Percentiles rank a stretch among this genome's conserved stretches.
Evolutionary conservation across 2,888 invertebrate species (phyloP).

Genomic region (Volucella inanis): DNA sequence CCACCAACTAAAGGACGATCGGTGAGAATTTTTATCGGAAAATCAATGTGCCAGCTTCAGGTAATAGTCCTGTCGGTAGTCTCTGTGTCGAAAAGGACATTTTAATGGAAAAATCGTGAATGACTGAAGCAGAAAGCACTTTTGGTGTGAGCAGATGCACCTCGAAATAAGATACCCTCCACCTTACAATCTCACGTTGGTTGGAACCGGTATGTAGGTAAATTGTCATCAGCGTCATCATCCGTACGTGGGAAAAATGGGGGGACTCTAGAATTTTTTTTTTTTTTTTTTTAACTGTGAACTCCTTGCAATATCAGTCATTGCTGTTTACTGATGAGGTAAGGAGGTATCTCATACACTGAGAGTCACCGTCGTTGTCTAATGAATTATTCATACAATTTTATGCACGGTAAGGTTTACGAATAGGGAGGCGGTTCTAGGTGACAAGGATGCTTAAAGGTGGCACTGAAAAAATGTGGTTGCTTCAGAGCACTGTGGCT

Average conservation of each 20-base stretch:
- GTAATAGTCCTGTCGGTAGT: conserved; percentile 14
- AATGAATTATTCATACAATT: conserved; percentile 73
- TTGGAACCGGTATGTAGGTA: conserved; percentile 38
- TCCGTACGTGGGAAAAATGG: conserved; percentile 28
- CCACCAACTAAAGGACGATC: no score
- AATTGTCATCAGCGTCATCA: conserved; percentile 35
- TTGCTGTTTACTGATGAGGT: conserved; percentile 37
- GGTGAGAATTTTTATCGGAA: neutral
- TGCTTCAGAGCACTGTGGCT: neutral
- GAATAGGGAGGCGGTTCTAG: neutral
- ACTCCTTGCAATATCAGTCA: conserved; percentile 6
- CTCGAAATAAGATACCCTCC: neutral
- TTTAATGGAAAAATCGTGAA: conserved; percentile 24
- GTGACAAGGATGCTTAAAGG: neutral
- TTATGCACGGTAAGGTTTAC: conserved; percentile 58
- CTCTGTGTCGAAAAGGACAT: conserved; percentile 14
- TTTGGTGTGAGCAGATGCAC: conserved; percentile 20
- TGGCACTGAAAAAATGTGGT: neutral
- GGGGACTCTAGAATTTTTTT: conserved; percentile 21
- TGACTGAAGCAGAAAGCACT: neutral
- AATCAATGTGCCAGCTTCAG: neutral
- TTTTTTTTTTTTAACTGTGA: neutral
- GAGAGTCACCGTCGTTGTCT: conserved; percentile 43
- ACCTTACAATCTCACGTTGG: neutral
- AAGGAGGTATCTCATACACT: conserved; percentile 37